phyloP scores from a whole-genome alignment of 2,113 vertebrate genomes.

The Apistogramma diplotaenia region DNA sequence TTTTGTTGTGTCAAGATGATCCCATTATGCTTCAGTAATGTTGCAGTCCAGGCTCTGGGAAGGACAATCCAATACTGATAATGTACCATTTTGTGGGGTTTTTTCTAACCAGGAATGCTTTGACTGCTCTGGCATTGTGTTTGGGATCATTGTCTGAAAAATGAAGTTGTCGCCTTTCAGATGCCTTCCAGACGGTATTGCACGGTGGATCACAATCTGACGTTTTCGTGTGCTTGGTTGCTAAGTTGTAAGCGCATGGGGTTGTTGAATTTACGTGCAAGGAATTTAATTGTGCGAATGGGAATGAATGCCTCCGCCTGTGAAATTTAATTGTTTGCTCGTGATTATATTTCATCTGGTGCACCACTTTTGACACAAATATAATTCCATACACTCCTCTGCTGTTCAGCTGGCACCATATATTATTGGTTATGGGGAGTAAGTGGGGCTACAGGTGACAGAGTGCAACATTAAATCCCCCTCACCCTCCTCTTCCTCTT shows the following conservation, averaged over 20 bases:
- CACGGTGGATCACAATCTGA: neutral
- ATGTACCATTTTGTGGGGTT: neutral
- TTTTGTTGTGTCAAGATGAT: neutral
- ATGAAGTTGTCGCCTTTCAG: neutral
- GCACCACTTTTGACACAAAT: neutral
- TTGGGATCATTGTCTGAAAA: neutral
- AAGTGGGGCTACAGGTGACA: neutral
- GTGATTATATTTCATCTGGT: neutral
- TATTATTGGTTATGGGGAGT: neutral
- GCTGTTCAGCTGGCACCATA: neutral
- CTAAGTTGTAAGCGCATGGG: neutral
- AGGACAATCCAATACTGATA: neutral
- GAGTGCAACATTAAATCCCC: neutral
- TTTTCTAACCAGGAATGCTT: neutral
- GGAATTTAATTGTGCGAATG: neutral
- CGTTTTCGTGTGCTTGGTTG: neutral
- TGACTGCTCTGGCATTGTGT: neutral
- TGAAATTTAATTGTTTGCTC: neutral
- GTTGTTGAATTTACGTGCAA: neutral
- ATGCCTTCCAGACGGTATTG: neutral
- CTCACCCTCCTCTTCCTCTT: neutral
- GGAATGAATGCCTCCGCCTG: neutral
- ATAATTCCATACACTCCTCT: neutral
- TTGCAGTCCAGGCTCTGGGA: neutral
- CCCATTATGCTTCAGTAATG: neutral